A percentile compares a stretch with the other conserved stretches of the same genome.
Conservation (phyloP, 2,888 invertebrate species). For the Esperia sulphurella region DNA sequence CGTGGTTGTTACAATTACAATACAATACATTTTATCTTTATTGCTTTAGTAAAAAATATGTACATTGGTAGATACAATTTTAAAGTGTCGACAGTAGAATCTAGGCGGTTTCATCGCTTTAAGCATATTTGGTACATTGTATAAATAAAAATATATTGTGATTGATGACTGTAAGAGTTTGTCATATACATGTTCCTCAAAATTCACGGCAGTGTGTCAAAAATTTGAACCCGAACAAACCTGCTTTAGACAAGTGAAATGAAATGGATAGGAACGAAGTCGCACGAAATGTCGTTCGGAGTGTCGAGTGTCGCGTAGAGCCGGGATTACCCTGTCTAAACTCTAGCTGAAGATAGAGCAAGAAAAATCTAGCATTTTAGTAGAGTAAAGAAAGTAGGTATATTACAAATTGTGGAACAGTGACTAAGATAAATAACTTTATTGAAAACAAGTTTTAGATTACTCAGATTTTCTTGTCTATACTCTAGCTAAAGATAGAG, state of each 20-base stretch:
- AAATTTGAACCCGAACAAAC: constrained; percentile 34
- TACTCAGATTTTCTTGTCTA: too few species aligned
- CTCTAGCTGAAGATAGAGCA: not conserved
- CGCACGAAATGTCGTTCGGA: constrained; percentile 50
- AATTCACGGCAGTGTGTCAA: constrained; percentile 23
- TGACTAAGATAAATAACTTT: too few species aligned
- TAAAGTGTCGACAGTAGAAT: too few species aligned
- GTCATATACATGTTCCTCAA: not conserved
- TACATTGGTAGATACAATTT: too few species aligned
- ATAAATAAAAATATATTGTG: too few species aligned
- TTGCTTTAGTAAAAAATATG: too few species aligned
- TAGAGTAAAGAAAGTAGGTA: not conserved
- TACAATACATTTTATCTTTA: too few species aligned
- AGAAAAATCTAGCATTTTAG: not conserved
- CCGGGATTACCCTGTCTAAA: constrained; percentile 6
- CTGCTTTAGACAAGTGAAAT: constrained; percentile 62
- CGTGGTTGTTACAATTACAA: too few species aligned
- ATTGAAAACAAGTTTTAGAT: too few species aligned
- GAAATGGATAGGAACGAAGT: constrained; percentile 65
- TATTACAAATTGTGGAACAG: too few species aligned
- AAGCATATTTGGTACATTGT: too few species aligned
- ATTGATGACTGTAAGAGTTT: not conserved
- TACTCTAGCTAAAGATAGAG: not conserved
- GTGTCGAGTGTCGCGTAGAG: constrained; percentile 26
- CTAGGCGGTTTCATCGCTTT: too few species aligned